These are phyloP conservation scores for Heterotis niloticus DNA, from an alignment of 2,113 vertebrate genomes.

Conservation along the genomic window DNA sequence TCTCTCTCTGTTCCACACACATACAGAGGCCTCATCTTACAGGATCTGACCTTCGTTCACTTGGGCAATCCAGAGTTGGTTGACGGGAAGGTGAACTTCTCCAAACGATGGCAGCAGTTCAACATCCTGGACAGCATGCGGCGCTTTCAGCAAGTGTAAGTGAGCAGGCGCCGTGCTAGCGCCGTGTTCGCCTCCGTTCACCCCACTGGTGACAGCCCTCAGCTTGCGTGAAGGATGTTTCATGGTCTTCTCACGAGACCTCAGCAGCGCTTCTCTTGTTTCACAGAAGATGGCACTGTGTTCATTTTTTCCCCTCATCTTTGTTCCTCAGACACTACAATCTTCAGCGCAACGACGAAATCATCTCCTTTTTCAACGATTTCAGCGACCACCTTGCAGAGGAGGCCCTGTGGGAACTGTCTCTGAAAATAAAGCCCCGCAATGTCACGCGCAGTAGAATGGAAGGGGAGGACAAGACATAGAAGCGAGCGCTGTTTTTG, in stretches of 20 bases:
- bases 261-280: no score
- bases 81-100: conserved; percentile 95
- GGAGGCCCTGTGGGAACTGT: conserved; percentile 96
- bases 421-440: conserved; percentile 93
- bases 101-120: conserved; percentile 98
- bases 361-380: conserved; percentile 95
- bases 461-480: conserved; percentile 93
- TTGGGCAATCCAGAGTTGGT: conserved; percentile 94
- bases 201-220: no score
- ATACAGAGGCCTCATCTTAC: conserved; percentile 91
- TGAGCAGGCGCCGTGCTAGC: no score
- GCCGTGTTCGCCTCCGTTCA: no score
- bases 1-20: not conserved
- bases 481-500: conserved; percentile 40
- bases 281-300: no score
- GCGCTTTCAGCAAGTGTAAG: conserved; percentile 97
- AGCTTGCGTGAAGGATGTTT: no score
- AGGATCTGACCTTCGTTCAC: conserved; percentile 97
- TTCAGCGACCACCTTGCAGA: conserved; percentile 97
- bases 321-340: conserved; percentile 80
- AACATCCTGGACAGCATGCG: conserved; percentile 99
- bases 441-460: conserved; percentile 87
- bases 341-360: conserved; percentile 89
- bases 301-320: not conserved
- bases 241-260: no score